Evolutionary conservation across 2,888 invertebrate species (phyloP), one percentile per base, ranked within the genome.

Genomic region (Drosophila sordidula): DNA sequence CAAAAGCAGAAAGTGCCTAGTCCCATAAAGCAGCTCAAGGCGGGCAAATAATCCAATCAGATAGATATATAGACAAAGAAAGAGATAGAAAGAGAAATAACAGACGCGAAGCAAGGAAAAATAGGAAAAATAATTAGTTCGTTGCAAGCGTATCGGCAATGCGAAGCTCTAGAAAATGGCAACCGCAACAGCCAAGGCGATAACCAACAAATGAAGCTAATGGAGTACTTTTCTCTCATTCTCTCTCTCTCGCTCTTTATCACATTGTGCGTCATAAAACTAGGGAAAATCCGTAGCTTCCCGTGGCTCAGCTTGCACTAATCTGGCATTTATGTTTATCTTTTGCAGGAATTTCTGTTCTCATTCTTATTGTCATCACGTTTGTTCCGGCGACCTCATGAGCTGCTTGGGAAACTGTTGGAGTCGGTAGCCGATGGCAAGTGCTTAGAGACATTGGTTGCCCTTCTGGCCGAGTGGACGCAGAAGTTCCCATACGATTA

Each of bases 341-440:
- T 70, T 51, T 59, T 64, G 84, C 29, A 92, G 92, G 92, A 92
- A 84, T 92, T 91, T 82, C 83, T 91, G 77, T 92, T 92, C 90
- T 92, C 92, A 70, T 92, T 92, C 90, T 87, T 92, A 87, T 82
- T 92, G 83, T 92, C 92, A 66, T 92, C 92, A 86, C 91, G 92
- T 86, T 80, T 92, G 69, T 92, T 92, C 80, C 84, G 92, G 85
- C 92, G 91, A 70, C 92, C 92, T 49, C 92, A 92, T 79, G 92
- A 92, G 75, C 83, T 92, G 83, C 87, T 92, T 68, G 92, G 91
- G 78, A 90, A 90, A 88, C 89, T 92, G 70, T 78, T 92, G 83
- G 89, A 90, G 74, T 87, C 90, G 73, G 90, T 92, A 90, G 90
- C 92, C 91, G 92, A 92, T 76, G 89, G 87, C 79, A 91, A 90